Evolutionary conservation across 2,888 invertebrate genomes (phyloP), one percentile per base, ranked within the genome.

Genomic region (Oscheius myriophilus): DNA sequence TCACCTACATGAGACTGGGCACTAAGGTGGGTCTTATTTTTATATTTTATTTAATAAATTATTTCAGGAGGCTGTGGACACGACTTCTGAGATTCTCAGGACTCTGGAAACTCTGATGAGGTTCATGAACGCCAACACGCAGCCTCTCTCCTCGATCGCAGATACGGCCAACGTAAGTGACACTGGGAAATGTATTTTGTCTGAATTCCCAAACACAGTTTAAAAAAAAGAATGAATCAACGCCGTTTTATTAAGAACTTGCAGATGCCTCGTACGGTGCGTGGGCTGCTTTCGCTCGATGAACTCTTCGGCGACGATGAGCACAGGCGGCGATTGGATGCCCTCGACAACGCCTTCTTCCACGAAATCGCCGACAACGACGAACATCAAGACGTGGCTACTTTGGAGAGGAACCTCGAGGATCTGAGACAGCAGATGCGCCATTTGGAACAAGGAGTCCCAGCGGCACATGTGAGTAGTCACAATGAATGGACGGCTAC

Each of bases 101-200:
- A 75, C 83, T 3, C 62, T 83, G 66, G 82, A 83, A 25, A 74
- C 78, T n/a, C 57, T 83, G 25, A 63, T 80, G 57, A 52, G 62
- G n/a, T 21, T 42, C 39, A 53, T 67, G 61, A 59, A 66, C 43
- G 26, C 49, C 12, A 21, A 18, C 23, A 3, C 53, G 21, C n/a
- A 18, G n/a, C 49, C 49, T n/a, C n/a, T 6, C 49, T 18, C 49
- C 11, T 3, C 33, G 3, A 3, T 33, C 33, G 33, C 4, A 33
- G 33, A 33, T 33, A 3, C 33, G 33, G 39, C 61, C n/a, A 18
- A 12, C n/a, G 39, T 61, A 16, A 49, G 49, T n/a, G 49, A 61
- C 26, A 26, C 46, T n/a, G 33, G 12, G 18, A 45, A 23, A 14
- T 43, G 45, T 21, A n/a, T 33, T 33, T 33, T 6, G 4, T 33